These are phyloP conservation scores for Rhipidura dahli DNA, from an alignment of 2,113 vertebrate genomes.

Conservation along the genomic window DNA sequence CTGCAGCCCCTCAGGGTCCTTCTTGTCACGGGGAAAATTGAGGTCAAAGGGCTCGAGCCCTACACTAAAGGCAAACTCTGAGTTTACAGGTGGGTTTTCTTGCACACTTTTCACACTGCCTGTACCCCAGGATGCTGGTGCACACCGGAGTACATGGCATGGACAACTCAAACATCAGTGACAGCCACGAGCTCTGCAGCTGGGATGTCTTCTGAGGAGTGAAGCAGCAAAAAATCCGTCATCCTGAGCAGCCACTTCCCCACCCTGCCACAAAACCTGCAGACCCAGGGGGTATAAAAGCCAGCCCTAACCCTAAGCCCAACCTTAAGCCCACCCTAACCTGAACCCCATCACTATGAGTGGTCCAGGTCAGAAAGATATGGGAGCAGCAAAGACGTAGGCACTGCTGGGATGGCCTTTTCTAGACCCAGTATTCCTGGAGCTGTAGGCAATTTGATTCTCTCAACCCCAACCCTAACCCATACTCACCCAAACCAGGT, in stretches of 20 bases:
- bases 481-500: not conserved
- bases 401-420: not conserved
- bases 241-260: not conserved
- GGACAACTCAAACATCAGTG: fast-evolving
- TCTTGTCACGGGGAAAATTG: not conserved
- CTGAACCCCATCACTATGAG: fast-evolving
- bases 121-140: no score
- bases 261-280: not conserved
- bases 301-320: not conserved
- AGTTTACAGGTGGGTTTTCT: not conserved
- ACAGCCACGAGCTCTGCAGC: not conserved
- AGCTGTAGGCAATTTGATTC: not conserved
- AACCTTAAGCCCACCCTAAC: not conserved
- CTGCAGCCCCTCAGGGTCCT: not conserved
- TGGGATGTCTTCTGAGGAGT: not conserved
- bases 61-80: not conserved
- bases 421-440: not conserved
- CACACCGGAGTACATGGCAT: fast-evolving
- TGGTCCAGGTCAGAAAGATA: not conserved
- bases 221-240: not conserved
- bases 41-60: not conserved
- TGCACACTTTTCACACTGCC: not conserved
- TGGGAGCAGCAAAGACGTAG: not conserved
- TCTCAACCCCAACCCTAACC: not conserved
- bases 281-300: not conserved